Evolutionary conservation across 2,797 vertebrate genomes (phyloP).

Genomic region (Arremon aurantiirostris): DNA sequence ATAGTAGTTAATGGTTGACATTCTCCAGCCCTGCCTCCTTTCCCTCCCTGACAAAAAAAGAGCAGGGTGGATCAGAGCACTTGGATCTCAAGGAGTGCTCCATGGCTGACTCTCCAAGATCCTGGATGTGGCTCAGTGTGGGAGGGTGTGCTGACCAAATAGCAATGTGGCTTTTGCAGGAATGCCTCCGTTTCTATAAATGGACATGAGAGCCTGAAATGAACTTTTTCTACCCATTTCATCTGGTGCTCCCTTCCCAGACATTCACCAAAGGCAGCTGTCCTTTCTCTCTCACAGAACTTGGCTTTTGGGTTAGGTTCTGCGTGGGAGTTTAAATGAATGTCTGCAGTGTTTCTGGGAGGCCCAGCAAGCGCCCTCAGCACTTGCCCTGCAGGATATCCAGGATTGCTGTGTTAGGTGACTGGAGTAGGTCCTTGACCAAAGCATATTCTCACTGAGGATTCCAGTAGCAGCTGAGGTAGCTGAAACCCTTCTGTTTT

Average conservation of each 20-base stretch:
- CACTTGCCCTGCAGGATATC: background rate
- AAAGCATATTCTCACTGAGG: background rate
- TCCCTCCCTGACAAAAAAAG: background rate
- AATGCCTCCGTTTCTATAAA: conserved; percentile 3
- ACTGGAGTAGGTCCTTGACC: background rate
- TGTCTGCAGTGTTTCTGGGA: background rate
- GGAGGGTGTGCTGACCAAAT: background rate
- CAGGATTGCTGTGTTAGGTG: background rate
- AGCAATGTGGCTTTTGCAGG: conserved; percentile 7
- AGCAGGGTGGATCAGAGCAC: background rate
- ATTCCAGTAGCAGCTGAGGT: background rate
- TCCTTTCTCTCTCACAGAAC: background rate
- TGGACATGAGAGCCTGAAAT: background rate
- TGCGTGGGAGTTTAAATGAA: background rate
- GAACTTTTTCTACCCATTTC: background rate
- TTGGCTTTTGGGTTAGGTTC: background rate
- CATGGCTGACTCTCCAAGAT: background rate
- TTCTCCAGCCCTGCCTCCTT: background rate
- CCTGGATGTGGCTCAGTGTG: background rate
- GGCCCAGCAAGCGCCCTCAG: background rate
- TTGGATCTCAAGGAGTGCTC: background rate
- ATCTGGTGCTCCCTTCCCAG: background rate
- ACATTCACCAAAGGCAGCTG: background rate
- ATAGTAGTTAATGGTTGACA: background rate
- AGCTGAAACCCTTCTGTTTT: background rate